Conservation (phyloP, 2,888 invertebrate genomes). For the Phalera bucephala region DNA sequence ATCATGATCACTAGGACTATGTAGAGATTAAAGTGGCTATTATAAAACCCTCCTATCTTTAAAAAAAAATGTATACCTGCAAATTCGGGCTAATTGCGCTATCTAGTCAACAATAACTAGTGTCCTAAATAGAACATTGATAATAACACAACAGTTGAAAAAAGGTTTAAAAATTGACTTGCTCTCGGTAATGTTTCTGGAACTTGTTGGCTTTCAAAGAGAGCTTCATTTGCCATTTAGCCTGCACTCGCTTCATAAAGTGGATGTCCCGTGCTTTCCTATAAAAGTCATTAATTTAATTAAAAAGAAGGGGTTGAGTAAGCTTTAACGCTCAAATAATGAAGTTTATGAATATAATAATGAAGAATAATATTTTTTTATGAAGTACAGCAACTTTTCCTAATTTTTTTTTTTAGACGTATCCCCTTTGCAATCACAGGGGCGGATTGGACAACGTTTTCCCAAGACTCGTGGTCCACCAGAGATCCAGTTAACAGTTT, state of each 20-base stretch:
- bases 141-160: constrained; percentile 8
- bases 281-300: constrained; percentile 34
- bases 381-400: too few relatives aligned
- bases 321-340: too few relatives aligned
- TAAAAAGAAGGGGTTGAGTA: too few relatives aligned
- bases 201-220: constrained; percentile 92
- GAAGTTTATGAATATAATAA: too few relatives aligned
- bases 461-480: constrained; percentile 70
- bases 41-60: too few relatives aligned
- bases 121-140: constrained; percentile 6
- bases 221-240: constrained; percentile 89
- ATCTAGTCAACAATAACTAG: background rate
- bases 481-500: constrained; percentile 37
- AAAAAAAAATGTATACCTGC: too few relatives aligned
- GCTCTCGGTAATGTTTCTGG: constrained; percentile 90
- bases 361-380: too few relatives aligned
- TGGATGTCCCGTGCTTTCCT: constrained; percentile 93
- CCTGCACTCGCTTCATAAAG: constrained; percentile 91
- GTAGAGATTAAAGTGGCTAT: too few relatives aligned
- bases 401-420: too few relatives aligned
- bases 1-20: too few relatives aligned
- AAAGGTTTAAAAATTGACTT: constrained; percentile 90
- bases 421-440: constrained; percentile 64
- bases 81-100: background rate
- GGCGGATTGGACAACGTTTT: constrained; percentile 67